Evolutionary conservation across 2,888 invertebrate species (phyloP).

Genomic region (Drosophila atripex): DNA sequence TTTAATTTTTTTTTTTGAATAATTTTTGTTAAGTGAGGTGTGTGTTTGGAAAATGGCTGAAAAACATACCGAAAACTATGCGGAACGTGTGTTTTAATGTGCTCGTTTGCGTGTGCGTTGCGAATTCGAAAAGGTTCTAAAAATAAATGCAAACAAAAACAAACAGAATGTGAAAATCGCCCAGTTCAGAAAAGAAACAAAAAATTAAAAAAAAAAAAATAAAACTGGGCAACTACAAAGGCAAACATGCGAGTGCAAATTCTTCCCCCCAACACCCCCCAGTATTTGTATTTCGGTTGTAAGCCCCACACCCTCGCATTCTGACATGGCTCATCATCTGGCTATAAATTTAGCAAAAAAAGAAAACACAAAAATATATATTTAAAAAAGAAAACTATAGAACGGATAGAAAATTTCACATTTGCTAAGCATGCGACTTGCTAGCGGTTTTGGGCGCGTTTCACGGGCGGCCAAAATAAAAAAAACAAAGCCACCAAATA

Average conservation of each 20-base stretch:
- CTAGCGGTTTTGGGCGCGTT: constrained; percentile 37
- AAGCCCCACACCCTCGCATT: constrained; percentile 18
- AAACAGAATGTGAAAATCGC: constrained; percentile 52
- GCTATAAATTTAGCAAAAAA: constrained; percentile 68
- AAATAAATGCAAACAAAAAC: constrained; percentile 72
- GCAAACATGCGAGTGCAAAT: constrained; percentile 31
- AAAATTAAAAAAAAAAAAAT: constrained; percentile 34
- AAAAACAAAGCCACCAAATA: constrained; percentile 14
- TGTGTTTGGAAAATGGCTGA: constrained; percentile 58
- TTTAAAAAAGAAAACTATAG: constrained; percentile 25
- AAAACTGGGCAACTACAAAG: constrained; percentile 44
- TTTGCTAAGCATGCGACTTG: constrained; percentile 1
- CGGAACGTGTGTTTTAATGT: constrained; percentile 41
- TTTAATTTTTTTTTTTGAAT: not conserved
- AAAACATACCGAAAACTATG: constrained; percentile 66
- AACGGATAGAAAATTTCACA: too few relatives aligned
- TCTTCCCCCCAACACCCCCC: not conserved
- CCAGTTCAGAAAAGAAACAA: constrained; percentile 37
- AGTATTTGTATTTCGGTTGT: not conserved
- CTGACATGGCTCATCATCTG: constrained; percentile 43
- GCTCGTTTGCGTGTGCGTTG: constrained; percentile 55
- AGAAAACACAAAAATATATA: constrained; percentile 18
- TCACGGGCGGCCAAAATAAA: constrained; percentile 23
- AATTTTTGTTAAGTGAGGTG: constrained; percentile 28
- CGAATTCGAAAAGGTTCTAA: constrained; percentile 73